Evolutionary conservation across 1,140 invertebrate species (phyloP).

Genomic region (Nephila pilipes): DNA sequence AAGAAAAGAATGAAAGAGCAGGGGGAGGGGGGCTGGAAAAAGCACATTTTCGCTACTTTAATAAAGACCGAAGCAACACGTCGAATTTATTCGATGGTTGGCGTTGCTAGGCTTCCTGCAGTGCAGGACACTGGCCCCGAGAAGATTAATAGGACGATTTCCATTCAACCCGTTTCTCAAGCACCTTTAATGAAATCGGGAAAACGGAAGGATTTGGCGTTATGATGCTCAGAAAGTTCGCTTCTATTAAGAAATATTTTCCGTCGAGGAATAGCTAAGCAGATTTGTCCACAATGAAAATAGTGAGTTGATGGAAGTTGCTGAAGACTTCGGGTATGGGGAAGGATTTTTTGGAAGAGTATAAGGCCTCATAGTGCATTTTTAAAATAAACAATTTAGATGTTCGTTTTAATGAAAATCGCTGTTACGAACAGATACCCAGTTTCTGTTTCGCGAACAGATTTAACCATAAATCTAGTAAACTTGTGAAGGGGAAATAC

Average conservation of each 20-base stretch:
- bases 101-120: constrained; percentile 36
- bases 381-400: too few species aligned
- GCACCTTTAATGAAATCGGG: constrained; percentile 25
- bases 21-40: not conserved
- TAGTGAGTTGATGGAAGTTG: too few species aligned
- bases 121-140: constrained; percentile 13
- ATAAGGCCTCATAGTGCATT: too few species aligned
- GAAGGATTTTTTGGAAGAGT: too few species aligned
- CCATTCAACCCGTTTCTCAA: constrained; percentile 25
- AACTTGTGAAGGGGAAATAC: too few species aligned
- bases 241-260: not conserved
- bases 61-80: constrained; percentile 69
- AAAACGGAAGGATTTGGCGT: not conserved
- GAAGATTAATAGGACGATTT: constrained; percentile 33
- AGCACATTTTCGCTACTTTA: constrained; percentile 67
- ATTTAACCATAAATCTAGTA: too few species aligned
- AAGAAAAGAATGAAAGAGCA: constrained; percentile 35
- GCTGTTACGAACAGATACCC: too few species aligned
- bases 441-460: too few species aligned
- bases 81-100: constrained; percentile 29
- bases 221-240: not conserved
- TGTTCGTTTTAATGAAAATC: too few species aligned
- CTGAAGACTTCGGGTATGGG: too few species aligned
- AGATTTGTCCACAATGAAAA: not conserved
- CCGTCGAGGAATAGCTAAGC: not conserved